These are phyloP conservation scores for Tetranychus cinnabarinus DNA, from an alignment of 1,140 invertebrate species.

Conservation along the genomic window DNA sequence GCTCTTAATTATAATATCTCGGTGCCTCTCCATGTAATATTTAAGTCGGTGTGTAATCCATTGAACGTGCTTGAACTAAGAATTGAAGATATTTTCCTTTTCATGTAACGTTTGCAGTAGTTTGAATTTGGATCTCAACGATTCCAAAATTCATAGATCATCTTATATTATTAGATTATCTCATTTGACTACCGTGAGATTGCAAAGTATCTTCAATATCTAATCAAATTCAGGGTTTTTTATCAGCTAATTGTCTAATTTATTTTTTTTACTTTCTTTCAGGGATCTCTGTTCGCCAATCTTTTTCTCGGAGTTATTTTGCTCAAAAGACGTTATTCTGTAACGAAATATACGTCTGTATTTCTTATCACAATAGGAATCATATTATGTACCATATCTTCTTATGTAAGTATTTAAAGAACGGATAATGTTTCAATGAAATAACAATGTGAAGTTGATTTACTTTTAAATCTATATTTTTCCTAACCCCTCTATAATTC, in stretches of 20 bases:
- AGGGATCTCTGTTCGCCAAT: conserved; percentile 88
- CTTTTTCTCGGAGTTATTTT: conserved; percentile 84
- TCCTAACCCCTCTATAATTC: too few relatives aligned
- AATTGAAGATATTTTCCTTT: neutral
- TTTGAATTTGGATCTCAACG: too few relatives aligned
- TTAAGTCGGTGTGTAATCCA: conserved; percentile 51
- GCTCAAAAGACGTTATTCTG: conserved; percentile 54
- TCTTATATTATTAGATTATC: too few relatives aligned
- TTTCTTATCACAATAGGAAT: conserved; percentile 78
- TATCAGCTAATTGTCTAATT: neutral
- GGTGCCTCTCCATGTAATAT: conserved; percentile 96
- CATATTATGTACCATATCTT: conserved; percentile 67
- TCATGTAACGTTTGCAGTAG: too few relatives aligned
- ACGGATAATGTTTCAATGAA: neutral
- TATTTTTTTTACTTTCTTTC: neutral
- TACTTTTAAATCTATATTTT: too few relatives aligned
- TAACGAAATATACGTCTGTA: conserved; percentile 73
- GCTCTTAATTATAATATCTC: conserved; percentile 90
- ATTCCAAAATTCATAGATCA: too few relatives aligned
- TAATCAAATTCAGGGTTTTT: too few relatives aligned
- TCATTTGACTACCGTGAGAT: too few relatives aligned
- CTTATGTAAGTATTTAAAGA: conserved; percentile 25
- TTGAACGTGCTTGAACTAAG: too few relatives aligned
- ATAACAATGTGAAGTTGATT: neutral
- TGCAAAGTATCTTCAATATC: too few relatives aligned